phyloP scores from a whole-genome alignment of 2,888 invertebrate species.

The Ligdia adustata region DNA sequence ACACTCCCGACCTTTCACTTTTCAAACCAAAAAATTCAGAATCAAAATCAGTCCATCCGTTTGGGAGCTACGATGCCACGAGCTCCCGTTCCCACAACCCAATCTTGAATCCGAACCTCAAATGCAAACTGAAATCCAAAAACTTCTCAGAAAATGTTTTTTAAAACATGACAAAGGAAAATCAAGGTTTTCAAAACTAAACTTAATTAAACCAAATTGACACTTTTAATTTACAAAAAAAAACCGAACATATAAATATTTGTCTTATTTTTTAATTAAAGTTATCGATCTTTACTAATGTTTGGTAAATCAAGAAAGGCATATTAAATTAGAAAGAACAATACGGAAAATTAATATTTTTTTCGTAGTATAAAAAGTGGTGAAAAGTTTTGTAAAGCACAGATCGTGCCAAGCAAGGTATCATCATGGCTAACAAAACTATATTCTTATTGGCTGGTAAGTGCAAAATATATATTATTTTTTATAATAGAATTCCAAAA shows the following conservation, averaged over 20 bases:
- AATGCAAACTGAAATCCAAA: too few species aligned
- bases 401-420: slow-evolving; percentile 28
- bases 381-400: slow-evolving; percentile 3
- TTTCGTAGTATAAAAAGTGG: slow-evolving; percentile 17
- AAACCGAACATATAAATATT: not conserved
- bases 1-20: too few species aligned
- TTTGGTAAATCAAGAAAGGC: slow-evolving; percentile 7
- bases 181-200: too few species aligned
- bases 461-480: slow-evolving; percentile 24
- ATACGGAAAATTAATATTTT: slow-evolving; percentile 5
- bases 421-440: slow-evolving; percentile 22
- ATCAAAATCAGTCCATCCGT: too few species aligned
- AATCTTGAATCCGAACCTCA: too few species aligned
- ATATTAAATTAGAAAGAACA: not conserved
- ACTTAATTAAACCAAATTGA: too few species aligned
- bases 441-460: slow-evolving; percentile 46
- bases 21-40: too few species aligned
- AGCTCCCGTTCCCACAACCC: too few species aligned
- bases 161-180: too few species aligned
- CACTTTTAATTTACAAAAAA: too few species aligned
- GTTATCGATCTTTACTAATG: not conserved
- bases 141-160: too few species aligned
- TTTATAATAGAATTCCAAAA: not conserved
- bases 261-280: not conserved
- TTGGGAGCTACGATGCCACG: too few species aligned